A percentile compares a stretch with the other conserved stretches of the same genome.
phyloP scores from a whole-genome alignment of 1,140 invertebrate genomes.

The Meloidogyne hapla region DNA sequence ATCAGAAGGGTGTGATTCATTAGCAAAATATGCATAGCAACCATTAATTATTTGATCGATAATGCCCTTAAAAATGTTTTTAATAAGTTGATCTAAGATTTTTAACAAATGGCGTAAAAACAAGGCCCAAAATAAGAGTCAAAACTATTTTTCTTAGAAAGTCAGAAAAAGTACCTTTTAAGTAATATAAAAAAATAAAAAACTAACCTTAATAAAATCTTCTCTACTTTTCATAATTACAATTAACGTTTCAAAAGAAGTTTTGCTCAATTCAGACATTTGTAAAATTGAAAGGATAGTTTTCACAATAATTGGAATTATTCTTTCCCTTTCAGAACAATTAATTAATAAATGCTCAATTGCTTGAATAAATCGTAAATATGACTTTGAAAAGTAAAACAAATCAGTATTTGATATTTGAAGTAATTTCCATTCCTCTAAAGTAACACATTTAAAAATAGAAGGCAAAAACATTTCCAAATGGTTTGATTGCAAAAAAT shows the following conservation, averaged over 20 bases:
- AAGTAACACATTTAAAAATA: background rate
- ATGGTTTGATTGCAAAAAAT: slow-evolving; percentile 10
- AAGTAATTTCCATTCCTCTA: slow-evolving; percentile 6
- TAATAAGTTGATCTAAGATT: too few species aligned
- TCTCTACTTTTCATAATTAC: slow-evolving; percentile 20
- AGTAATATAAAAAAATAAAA: too few species aligned
- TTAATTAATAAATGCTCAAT: slow-evolving; percentile 19
- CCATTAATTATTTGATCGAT: slow-evolving; percentile 19
- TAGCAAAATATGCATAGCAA: slow-evolving; percentile 19
- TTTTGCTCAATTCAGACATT: background rate
- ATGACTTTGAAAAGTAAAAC: background rate
- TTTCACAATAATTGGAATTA: slow-evolving; percentile 1
- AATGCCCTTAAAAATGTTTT: background rate
- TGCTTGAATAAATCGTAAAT: background rate
- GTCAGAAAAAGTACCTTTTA: too few species aligned
- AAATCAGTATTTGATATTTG: background rate
- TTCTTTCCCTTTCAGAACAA: background rate
- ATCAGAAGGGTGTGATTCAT: background rate
- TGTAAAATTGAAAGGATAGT: slow-evolving; percentile 7
- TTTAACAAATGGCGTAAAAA: too few species aligned
- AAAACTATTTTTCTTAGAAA: too few species aligned
- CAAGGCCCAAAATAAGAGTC: too few species aligned
- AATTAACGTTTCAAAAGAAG: slow-evolving; percentile 17
- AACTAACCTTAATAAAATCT: background rate
- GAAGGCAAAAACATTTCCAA: slow-evolving; percentile 14